Evolutionary conservation across 1,140 invertebrate species (phyloP).

Genomic region (Pogonus chalceus): DNA sequence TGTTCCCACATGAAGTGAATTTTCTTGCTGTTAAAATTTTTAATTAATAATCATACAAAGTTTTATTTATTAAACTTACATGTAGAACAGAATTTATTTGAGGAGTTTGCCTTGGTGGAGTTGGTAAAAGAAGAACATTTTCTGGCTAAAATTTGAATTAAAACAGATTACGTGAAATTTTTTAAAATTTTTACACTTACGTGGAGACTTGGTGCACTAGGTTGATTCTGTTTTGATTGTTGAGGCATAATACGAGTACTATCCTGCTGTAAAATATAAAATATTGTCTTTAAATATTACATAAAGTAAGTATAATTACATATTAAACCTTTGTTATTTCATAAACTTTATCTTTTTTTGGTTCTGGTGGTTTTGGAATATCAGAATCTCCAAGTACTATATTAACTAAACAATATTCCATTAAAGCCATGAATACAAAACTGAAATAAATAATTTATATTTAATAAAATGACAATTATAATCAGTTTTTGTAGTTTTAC

Average conservation of each 20-base stretch:
- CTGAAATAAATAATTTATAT: slow-evolving; percentile 30
- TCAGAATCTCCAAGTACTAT: slow-evolving; percentile 73
- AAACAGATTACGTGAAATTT: too few relatives aligned
- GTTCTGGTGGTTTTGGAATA: slow-evolving; percentile 39
- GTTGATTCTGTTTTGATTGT: too few relatives aligned
- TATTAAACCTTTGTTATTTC: slow-evolving; percentile 35
- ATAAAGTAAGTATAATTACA: neutral
- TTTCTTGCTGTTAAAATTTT: slow-evolving; percentile 44
- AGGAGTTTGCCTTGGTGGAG: too few relatives aligned
- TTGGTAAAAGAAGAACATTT: too few relatives aligned
- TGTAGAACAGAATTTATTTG: too few relatives aligned
- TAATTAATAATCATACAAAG: too few relatives aligned
- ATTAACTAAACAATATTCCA: slow-evolving; percentile 89
- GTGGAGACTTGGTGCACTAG: slow-evolving; percentile 15
- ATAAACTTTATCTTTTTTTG: slow-evolving; percentile 46
- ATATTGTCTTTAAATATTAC: neutral
- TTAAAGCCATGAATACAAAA: slow-evolving; percentile 86
- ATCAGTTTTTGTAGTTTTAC: slow-evolving; percentile 36
- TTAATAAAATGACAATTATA: neutral
- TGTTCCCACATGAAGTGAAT: slow-evolving; percentile 41
- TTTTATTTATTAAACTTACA: too few relatives aligned
- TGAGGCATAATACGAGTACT: neutral
- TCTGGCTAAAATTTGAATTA: too few relatives aligned
- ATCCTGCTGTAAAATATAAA: neutral
- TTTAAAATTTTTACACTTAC: too few relatives aligned